Conservation (phyloP, 2,113 vertebrate species). For the Oreotragus oreotragus region DNA sequence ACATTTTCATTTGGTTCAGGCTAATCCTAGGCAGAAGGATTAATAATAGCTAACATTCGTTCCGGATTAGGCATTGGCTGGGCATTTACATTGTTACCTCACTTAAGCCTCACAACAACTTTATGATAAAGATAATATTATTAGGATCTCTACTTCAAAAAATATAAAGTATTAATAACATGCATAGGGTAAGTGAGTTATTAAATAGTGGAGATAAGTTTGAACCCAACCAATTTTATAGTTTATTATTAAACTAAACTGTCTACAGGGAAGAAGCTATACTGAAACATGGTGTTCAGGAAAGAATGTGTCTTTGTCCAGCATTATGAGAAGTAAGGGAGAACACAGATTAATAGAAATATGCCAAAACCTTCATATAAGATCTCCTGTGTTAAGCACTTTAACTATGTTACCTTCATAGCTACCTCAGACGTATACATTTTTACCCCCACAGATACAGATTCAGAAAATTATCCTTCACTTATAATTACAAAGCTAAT, state of each 20-base stretch:
- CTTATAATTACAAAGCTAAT: background rate
- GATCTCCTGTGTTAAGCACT: background rate
- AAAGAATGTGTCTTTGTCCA: background rate
- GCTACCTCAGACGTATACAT: background rate
- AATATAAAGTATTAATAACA: background rate
- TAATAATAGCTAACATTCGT: background rate
- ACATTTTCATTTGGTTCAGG: background rate
- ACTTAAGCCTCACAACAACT: background rate
- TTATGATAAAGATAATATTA: background rate
- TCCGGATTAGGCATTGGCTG: background rate
- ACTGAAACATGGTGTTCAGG: background rate
- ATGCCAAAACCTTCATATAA: background rate
- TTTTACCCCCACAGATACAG: background rate
- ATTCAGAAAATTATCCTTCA: background rate
- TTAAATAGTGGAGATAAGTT: background rate
- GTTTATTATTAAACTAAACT: slow-evolving; percentile 3
- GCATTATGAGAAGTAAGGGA: background rate
- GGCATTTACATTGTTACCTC: background rate
- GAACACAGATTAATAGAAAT: background rate
- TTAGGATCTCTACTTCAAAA: background rate
- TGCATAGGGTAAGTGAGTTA: background rate
- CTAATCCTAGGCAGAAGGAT: background rate
- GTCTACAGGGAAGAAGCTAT: background rate
- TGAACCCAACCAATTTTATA: background rate
- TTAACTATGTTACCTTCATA: background rate